These are phyloP conservation scores for Pristionchus japonicus DNA, from an alignment of 2,888 invertebrate species.

Conservation along the genomic window DNA sequence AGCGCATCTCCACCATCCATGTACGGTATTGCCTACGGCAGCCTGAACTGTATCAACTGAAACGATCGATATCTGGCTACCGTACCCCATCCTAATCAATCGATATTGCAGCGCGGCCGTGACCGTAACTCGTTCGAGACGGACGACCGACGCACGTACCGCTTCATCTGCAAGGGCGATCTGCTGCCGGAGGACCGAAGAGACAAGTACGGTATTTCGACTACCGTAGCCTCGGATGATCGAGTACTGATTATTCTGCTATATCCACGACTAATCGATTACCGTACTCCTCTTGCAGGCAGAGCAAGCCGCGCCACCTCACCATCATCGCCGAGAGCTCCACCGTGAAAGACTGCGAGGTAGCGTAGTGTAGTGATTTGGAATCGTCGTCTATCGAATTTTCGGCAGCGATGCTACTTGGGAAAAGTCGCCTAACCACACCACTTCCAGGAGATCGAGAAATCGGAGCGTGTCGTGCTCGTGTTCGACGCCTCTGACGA, in stretches of 20 bases:
- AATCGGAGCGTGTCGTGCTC: slow-evolving; percentile 14
- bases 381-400: not conserved
- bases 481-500: not conserved
- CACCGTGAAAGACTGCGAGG: slow-evolving; percentile 5
- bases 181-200: not conserved
- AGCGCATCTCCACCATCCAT: slow-evolving; percentile 39
- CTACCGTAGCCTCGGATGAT: not conserved
- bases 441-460: slow-evolving; percentile 28
- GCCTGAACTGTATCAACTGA: not conserved
- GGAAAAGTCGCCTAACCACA: not conserved
- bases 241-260: not conserved
- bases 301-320: slow-evolving; percentile 21
- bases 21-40: not conserved
- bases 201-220: not conserved
- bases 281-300: not conserved
- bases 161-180: slow-evolving; percentile 31
- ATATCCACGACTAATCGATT: too few species aligned
- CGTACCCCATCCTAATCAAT: not conserved
- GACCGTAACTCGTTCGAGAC: slow-evolving; percentile 28
- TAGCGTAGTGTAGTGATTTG: not conserved
- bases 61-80: not conserved
- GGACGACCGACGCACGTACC: slow-evolving; percentile 9
- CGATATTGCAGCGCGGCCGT: slow-evolving; percentile 4
- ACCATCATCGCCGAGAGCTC: slow-evolving; percentile 16
- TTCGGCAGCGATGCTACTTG: not conserved